Evolutionary conservation across 2,888 invertebrate species (phyloP).

Genomic region (Macrosiphum euphorbiae): DNA sequence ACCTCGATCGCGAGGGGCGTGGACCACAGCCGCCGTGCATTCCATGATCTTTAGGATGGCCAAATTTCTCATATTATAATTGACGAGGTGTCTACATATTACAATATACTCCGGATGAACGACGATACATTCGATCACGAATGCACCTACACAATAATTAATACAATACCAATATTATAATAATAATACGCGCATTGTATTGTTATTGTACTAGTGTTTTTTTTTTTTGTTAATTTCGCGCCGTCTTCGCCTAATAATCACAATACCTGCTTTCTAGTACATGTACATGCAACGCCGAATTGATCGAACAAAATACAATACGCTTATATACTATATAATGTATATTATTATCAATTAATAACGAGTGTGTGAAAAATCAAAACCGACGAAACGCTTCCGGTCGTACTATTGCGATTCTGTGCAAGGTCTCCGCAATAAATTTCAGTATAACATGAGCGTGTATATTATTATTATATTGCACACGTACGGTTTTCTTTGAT

Average conservation of each 20-base stretch:
- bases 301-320: not conserved
- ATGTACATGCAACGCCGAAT: not conserved
- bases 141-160: not conserved
- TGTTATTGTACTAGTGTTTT: not conserved
- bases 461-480: not conserved
- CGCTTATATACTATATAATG: not conserved
- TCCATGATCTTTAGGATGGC: conserved; percentile 8
- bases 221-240: not conserved
- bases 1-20: conserved; percentile 13
- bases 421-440: not conserved
- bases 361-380: not conserved
- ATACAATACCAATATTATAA: not conserved
- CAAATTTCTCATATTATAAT: conserved; percentile 32
- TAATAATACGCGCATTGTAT: not conserved
- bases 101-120: not conserved
- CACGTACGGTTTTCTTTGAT: not conserved
- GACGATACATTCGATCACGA: not conserved
- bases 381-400: not conserved
- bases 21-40: conserved; percentile 16
- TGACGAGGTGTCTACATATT: not conserved
- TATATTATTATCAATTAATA: not conserved
- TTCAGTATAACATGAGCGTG: not conserved
- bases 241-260: not conserved
- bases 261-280: too few species aligned
- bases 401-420: not conserved